These are phyloP conservation scores for Monoplex corrugatus DNA, from an alignment of 2,888 invertebrate species.

Conservation along the genomic window DNA sequence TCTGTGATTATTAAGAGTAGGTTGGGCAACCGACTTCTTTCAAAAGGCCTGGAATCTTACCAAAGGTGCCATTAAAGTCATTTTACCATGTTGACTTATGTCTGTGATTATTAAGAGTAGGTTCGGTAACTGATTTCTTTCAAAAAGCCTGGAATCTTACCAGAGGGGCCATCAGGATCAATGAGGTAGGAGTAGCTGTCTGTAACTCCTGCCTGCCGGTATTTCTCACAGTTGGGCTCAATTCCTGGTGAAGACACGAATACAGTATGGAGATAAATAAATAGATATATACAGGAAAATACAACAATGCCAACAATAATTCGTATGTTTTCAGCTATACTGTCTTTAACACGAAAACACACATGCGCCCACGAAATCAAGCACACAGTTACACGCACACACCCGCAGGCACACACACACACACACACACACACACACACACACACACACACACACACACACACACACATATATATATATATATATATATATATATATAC, in stretches of 20 bases:
- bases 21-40: no score
- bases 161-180: conserved; percentile 70
- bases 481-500: not conserved
- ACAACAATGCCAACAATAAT: no score
- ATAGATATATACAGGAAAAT: no score
- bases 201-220: conserved; percentile 58
- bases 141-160: not conserved
- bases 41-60: not conserved
- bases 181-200: conserved; percentile 64
- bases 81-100: no score
- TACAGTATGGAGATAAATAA: no score
- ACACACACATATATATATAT: not conserved
- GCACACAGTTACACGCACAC: not conserved
- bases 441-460: conserved; percentile 1
- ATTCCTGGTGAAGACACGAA: conserved; percentile 61
- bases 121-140: no score
- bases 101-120: no score
- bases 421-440: not conserved
- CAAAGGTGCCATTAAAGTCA: conserved; percentile 69
- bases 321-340: not conserved
- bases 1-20: no score
- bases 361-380: not conserved
- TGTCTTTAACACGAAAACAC: not conserved
- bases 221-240: conserved; percentile 70
- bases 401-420: not conserved